These are phyloP conservation scores for Archegozetes longisetosus DNA, from an alignment of 1,140 invertebrate species.

Conservation along the genomic window DNA sequence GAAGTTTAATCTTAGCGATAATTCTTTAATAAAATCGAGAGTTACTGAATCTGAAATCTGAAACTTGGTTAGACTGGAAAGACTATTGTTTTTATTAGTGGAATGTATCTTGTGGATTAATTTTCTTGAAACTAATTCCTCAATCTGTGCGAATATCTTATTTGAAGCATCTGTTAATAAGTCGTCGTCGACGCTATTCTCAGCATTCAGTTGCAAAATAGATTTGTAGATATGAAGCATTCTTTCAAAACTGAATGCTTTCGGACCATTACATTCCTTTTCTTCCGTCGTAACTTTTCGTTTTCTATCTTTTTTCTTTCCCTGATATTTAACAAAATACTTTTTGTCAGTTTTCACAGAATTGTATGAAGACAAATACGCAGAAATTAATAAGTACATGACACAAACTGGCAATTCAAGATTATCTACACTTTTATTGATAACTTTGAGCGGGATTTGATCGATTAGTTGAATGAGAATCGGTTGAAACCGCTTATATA, in stretches of 20 bases:
- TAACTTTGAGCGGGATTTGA: neutral
- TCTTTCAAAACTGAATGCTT: constrained; percentile 10
- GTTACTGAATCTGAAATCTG: neutral
- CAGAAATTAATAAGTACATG: constrained; percentile 69
- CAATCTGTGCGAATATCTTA: neutral
- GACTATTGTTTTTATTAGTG: neutral
- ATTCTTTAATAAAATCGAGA: neutral
- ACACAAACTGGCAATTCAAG: constrained; percentile 54
- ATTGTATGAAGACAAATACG: constrained; percentile 78
- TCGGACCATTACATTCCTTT: neutral
- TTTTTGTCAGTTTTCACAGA: constrained; percentile 64
- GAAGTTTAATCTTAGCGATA: neutral
- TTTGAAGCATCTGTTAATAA: neutral
- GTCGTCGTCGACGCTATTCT: neutral
- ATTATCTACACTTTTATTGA: neutral
- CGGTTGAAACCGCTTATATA: constrained; percentile 7
- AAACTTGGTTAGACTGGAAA: neutral
- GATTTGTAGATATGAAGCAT: constrained; percentile 11
- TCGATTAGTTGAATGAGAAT: neutral
- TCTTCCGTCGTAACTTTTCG: neutral
- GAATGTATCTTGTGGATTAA: neutral
- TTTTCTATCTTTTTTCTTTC: neutral
- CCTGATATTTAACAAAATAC: constrained; percentile 27
- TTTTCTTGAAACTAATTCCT: neutral
- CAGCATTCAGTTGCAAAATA: constrained; percentile 4